phyloP scores from a whole-genome alignment of 2,113 vertebrate genomes.

The Ondatra zibethicus region DNA sequence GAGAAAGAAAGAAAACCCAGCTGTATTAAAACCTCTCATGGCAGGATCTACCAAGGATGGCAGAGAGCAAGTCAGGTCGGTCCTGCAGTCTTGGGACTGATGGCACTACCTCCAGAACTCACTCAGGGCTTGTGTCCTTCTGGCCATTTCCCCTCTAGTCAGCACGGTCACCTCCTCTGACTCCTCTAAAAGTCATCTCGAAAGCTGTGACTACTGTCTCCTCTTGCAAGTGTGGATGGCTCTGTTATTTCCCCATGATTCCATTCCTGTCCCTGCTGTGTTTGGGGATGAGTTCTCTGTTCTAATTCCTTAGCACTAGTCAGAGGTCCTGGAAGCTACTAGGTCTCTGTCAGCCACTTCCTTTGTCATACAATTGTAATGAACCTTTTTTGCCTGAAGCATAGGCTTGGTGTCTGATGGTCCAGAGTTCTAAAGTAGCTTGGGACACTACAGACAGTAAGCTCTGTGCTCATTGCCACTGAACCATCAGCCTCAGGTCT shows the following conservation, averaged over 20 bases:
- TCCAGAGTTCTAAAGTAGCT: neutral
- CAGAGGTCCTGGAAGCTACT: neutral
- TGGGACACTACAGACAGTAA: neutral
- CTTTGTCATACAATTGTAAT: neutral
- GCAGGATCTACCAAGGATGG: neutral
- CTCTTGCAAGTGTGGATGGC: neutral
- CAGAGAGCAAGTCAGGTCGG: too few relatives aligned
- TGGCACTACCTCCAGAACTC: neutral
- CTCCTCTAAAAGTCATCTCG: neutral
- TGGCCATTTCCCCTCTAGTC: neutral
- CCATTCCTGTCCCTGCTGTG: neutral
- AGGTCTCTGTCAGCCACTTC: neutral
- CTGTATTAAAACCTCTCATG: neutral
- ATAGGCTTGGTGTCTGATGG: neutral
- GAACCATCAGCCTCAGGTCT: neutral
- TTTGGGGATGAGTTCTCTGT: neutral
- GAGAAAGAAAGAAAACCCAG: constrained; percentile 7
- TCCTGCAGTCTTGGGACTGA: neutral
- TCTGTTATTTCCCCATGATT: neutral
- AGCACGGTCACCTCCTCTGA: neutral
- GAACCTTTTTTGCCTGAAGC: constrained; percentile 11
- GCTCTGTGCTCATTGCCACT: neutral
- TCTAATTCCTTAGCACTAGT: neutral
- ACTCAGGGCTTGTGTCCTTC: neutral
- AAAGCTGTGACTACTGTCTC: neutral